phyloP scores from a whole-genome alignment of 2,888 invertebrate genomes.

The Phortica magna region DNA sequence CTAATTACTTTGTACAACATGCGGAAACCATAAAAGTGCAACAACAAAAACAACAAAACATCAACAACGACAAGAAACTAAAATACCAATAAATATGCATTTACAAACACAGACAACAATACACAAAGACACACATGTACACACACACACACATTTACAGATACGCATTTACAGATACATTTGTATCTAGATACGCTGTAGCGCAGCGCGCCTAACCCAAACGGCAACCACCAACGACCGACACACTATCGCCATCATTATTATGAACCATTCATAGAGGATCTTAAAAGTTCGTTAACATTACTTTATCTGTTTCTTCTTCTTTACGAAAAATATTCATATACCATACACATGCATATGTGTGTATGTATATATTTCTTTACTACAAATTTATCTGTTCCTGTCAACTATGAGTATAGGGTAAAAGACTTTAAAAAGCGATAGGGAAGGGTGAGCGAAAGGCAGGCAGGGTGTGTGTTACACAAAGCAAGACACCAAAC shows the following conservation, averaged over 20 bases:
- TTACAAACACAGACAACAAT: not conserved
- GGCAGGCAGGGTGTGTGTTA: too few relatives aligned
- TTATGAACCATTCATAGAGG: conserved; percentile 19
- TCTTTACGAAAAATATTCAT: too few relatives aligned
- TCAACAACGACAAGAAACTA: conserved; percentile 6
- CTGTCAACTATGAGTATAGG: not conserved
- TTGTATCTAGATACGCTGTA: not conserved
- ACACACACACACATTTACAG: not conserved
- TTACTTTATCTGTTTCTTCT: not conserved
- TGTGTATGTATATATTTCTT: not conserved
- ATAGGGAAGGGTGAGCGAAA: too few relatives aligned
- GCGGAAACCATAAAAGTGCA: conserved; percentile 38
- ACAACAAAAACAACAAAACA: conserved; percentile 17
- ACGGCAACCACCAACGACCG: conserved; percentile 3
- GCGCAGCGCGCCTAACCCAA: conserved; percentile 11
- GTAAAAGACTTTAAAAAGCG: too few relatives aligned
- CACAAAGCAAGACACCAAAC: not conserved
- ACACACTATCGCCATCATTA: not conserved
- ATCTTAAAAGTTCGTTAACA: conserved; percentile 28
- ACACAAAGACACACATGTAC: not conserved
- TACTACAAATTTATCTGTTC: not conserved
- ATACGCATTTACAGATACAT: not conserved
- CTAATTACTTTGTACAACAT: conserved; percentile 29
- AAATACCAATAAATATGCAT: conserved; percentile 15
- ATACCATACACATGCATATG: not conserved